Evolutionary conservation across 2,888 invertebrate genomes (phyloP).

Genomic region (Diarsia rubi): DNA sequence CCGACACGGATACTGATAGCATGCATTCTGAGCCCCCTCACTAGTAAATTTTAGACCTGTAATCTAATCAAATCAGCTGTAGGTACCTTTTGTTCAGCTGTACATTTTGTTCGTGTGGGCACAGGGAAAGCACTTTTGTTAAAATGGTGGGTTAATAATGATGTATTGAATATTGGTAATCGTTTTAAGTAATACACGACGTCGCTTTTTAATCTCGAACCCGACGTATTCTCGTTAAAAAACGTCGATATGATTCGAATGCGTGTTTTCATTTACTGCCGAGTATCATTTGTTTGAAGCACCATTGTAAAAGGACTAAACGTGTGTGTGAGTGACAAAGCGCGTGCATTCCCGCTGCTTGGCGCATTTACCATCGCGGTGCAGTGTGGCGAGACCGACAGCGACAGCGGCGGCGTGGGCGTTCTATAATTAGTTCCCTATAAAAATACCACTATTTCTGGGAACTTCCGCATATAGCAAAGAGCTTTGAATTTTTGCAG

Average conservation of each 20-base stretch:
- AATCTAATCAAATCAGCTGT: no score
- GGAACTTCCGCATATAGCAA: conserved; percentile 71
- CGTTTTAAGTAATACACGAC: not conserved
- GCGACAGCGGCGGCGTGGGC: conserved; percentile 6
- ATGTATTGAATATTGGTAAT: no score
- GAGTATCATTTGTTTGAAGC: conserved; percentile 43
- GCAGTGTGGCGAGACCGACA: no score
- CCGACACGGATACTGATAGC: no score
- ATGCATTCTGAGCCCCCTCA: no score
- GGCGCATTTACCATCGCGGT: conserved; percentile 46
- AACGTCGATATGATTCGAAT: conserved; percentile 7
- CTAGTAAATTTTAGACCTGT: no score
- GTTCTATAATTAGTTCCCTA: conserved; percentile 69
- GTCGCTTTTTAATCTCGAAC: not conserved
- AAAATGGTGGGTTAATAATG: no score
- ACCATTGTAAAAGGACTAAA: conserved; percentile 54
- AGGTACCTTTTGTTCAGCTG: no score
- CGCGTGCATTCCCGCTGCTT: conserved; percentile 47
- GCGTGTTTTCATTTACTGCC: conserved; percentile 25
- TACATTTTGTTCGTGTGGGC: not conserved
- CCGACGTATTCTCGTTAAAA: not conserved
- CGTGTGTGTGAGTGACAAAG: conserved; percentile 62
- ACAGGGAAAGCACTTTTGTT: no score
- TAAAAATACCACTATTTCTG: conserved; percentile 70
- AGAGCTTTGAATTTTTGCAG: conserved; percentile 63